A percentile compares a stretch with the other conserved stretches of the same genome.
These are phyloP conservation scores for Enteromius trimaculatus DNA, from an alignment of 2,797 vertebrate genomes.

Conservation along the genomic window DNA sequence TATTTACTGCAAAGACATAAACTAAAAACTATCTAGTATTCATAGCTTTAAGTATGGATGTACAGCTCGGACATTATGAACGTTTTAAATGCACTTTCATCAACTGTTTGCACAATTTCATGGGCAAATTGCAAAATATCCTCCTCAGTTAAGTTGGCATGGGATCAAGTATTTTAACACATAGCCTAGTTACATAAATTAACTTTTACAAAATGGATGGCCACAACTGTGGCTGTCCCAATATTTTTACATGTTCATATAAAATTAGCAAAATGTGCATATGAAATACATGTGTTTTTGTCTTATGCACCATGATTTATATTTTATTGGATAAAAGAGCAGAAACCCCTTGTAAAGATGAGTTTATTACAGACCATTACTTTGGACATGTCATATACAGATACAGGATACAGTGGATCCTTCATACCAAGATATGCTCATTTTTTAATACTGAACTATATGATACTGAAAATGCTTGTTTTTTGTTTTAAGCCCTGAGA, in stretches of 20 bases:
- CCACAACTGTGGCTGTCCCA: not conserved
- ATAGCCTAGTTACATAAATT: not conserved
- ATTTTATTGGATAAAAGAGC: not conserved
- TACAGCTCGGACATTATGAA: too few relatives aligned
- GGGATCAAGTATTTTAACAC: not conserved
- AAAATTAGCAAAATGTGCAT: not conserved
- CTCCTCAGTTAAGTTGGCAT: not conserved
- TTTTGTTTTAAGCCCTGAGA: conserved; percentile 27
- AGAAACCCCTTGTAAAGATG: not conserved
- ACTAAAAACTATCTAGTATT: too few relatives aligned
- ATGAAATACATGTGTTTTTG: not conserved
- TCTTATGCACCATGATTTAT: not conserved
- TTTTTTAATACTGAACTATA: not conserved
- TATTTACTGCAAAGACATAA: too few relatives aligned
- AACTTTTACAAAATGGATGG: not conserved
- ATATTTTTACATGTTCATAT: too few relatives aligned
- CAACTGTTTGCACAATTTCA: not conserved
- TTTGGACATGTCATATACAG: not conserved
- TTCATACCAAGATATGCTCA: not conserved
- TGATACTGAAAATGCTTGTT: not conserved
- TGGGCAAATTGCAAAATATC: too few relatives aligned
- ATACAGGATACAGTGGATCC: not conserved
- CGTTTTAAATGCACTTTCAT: not conserved
- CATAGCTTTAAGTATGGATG: too few relatives aligned
- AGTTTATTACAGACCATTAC: conserved; percentile 8